phyloP scores from a whole-genome alignment of 2,797 vertebrate genomes.

The Sebastes diaconus region DNA sequence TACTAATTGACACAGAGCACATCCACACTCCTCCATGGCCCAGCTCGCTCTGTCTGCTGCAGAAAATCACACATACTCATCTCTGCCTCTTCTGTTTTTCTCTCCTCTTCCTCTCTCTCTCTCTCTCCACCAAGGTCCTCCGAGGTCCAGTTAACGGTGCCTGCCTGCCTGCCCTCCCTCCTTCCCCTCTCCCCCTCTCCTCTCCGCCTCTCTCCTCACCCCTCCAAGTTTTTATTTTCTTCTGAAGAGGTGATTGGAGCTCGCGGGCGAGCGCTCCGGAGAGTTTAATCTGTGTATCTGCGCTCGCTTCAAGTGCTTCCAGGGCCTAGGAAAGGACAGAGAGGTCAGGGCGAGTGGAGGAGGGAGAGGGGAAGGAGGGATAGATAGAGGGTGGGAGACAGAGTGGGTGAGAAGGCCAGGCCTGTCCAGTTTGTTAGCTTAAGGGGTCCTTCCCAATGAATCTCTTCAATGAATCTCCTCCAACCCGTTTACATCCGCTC shows the following conservation, averaged over 20 bases:
- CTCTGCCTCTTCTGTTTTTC: slow-evolving; percentile 26
- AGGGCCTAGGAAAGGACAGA: slow-evolving; percentile 71
- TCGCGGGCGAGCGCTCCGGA: slow-evolving; percentile 67
- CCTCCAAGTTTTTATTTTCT: slow-evolving; percentile 66
- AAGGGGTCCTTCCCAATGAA: slow-evolving; percentile 41
- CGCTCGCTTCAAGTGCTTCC: slow-evolving; percentile 78
- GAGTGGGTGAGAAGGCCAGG: slow-evolving; percentile 41
- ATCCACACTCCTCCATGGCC: slow-evolving; percentile 54
- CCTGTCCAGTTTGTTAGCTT: slow-evolving; percentile 51
- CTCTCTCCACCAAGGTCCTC: slow-evolving; percentile 65
- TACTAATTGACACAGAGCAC: slow-evolving; percentile 72
- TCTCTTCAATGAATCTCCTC: slow-evolving; percentile 32
- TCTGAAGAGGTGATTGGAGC: slow-evolving; percentile 76
- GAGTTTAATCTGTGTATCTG: slow-evolving; percentile 81
- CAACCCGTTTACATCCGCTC: slow-evolving; percentile 25
- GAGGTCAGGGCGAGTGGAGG: slow-evolving; percentile 73
- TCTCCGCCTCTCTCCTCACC: slow-evolving; percentile 8
- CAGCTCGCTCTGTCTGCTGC: slow-evolving; percentile 49
- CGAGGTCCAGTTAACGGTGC: slow-evolving; percentile 73
- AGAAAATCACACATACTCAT: slow-evolving; percentile 61
- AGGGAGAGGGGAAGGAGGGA: slow-evolving; percentile 25
- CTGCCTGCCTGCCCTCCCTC: background rate
- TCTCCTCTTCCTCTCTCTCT: slow-evolving; percentile 38
- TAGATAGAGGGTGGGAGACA: slow-evolving; percentile 34
- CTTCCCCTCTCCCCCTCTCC: background rate